Percentiles rank a stretch among this genome's conserved stretches.
These are phyloP conservation scores for Hirtodrosophila trivittata DNA, from an alignment of 2,888 invertebrate genomes.

Conservation along the genomic window DNA sequence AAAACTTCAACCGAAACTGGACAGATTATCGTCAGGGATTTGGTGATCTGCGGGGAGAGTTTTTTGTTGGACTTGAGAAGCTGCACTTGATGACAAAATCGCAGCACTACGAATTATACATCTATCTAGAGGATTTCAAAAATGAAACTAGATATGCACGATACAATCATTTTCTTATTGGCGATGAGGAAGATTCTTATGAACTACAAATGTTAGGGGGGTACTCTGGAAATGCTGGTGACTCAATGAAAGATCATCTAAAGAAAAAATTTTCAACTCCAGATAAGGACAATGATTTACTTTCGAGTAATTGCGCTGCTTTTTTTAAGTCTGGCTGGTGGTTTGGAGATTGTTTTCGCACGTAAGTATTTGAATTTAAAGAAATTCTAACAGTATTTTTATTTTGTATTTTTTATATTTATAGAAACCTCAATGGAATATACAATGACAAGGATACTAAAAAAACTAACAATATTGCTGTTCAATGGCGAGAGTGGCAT, in stretches of 20 bases:
- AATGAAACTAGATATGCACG: conserved; percentile 85
- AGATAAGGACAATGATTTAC: conserved; percentile 88
- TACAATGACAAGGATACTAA: conserved; percentile 77
- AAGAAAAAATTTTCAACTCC: conserved; percentile 88
- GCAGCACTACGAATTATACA: conserved; percentile 85
- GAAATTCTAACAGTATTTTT: not conserved
- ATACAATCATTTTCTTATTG: conserved; percentile 87
- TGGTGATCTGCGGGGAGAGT: conserved; percentile 88
- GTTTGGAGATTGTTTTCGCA: conserved; percentile 88
- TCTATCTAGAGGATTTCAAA: conserved; percentile 87
- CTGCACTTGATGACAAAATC: conserved; percentile 84
- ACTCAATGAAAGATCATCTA: conserved; percentile 87
- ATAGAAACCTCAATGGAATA: conserved; percentile 87
- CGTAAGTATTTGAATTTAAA: conserved; percentile 79
- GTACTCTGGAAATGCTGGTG: conserved; percentile 87
- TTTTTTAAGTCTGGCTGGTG: conserved; percentile 89
- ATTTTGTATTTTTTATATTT: not conserved
- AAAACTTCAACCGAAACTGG: conserved; percentile 87
- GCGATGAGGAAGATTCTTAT: conserved; percentile 87
- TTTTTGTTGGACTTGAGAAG: conserved; percentile 89
- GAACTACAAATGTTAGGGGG: conserved; percentile 87
- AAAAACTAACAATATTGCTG: not conserved
- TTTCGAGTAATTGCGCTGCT: conserved; percentile 87
- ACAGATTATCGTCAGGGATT: conserved; percentile 88
- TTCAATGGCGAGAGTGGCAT: not conserved